Base-by-base conservation (phyloP, 2,113 vertebrate genomes). In the Sterrhoptilus dennistouni region DNA sequence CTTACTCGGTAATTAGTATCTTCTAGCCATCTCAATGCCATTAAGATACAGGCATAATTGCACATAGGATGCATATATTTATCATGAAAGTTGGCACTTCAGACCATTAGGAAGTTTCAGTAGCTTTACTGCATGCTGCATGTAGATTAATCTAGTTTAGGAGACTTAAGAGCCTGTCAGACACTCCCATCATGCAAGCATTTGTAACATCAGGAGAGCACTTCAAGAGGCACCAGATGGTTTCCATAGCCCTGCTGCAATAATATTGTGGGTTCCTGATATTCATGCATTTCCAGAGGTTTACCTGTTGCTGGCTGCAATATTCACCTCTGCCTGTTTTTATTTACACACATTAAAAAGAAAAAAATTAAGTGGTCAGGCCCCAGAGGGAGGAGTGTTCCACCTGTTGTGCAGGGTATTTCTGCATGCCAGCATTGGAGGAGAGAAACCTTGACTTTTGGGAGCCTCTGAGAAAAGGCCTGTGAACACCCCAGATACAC, bases 31-130 rank as follows among this genome's bases (percentile, higher is more conserved):
- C 76, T 92, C 60, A 77, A 45, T 45, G 49, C 83, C 80, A 44
- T 94, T 96, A 89, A 93, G 69, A 90, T 92, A 27, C 52, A 71
- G 65, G 44, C 79, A 42, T 93, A 95, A 92, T 83, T 92, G 72
- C 86, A 33, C 2, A 3, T 50, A 90, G 80, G 80, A 84, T 66
- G 44, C 3, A 0, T 81, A 14, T 92, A 89, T 94, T 90, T 83
- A 69, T 93, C 85, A 57, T 10, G n/a, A 57, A 88, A 95, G 44
- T 69, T 93, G 95, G 44, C 92, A 75, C 63, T 87, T 92, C 54
- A 86, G 72, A n/a, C 69, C 59, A 49, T 89, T 94, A 92, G 35
- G 45, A 93, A 74, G 29, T 89, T 33, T 69, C 64, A 81, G 66
- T 66, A 66, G 82, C 52, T 56, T 89, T 91, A 56, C 64, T 89